Evolutionary conservation across 2,113 vertebrate genomes (phyloP), one percentile per base, ranked within the genome.

Genomic region (Octodon degus): DNA sequence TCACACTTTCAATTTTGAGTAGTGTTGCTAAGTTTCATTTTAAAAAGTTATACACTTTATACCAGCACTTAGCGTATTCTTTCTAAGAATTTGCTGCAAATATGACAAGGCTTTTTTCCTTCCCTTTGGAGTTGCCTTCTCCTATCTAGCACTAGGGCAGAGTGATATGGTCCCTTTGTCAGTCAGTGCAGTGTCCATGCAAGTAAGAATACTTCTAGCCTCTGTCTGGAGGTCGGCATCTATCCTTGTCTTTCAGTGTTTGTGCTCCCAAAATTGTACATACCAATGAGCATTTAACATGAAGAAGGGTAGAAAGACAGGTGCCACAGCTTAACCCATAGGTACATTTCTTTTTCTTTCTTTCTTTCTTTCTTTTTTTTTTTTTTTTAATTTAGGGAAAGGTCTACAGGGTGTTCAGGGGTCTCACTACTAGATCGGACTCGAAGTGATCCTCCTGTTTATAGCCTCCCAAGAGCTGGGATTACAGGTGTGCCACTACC

Each of bases 251-350:
- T 74, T 87, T 83, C 37, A 89, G 16, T 90, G 53, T 62, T 67
- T 68, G 9, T 70, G 94, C 94, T 68, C 77, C 50, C 16, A 88
- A 87, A 95, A 81, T 76, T 90, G 60, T 32, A n/a, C 53, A 67
- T 95, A 53, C 34, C 43, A 87, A 4, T 80, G 55, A 96, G 77
- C 70, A 92, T 79, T 90, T 86, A 84, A 10, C 22, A 85, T 60
- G 25, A 84, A 62, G 25, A 43, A 3, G 3, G 1, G 7, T 55
- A 0, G 7, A 65, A 19, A 32, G 32, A 47, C 8, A 79, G 20
- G 20, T 81, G 32, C 25, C 40, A 60, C 2, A 22, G 70, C 20
- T 86, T 83, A 37, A n/a, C 55, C 62, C n/a, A 53, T 62, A 83
- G 7, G 6, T 60, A 19, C 74, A 24, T 4, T 94, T 87, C 67